Base-by-base conservation (phyloP, 2,113 vertebrate species). In the Protobothrops flavoviridis region DNA sequence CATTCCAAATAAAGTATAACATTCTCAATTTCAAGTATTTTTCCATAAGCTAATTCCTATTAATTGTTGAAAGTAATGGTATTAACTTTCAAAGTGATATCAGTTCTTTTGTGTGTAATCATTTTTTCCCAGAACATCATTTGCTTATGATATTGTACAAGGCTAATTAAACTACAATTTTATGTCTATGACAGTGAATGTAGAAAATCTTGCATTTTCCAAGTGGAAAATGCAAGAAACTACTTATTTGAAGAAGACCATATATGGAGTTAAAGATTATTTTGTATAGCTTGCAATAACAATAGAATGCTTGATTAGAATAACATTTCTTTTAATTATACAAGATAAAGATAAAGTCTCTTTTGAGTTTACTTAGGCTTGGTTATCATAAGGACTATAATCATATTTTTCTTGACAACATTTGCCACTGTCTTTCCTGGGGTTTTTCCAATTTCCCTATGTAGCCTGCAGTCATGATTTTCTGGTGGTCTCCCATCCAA, bases 1-100 rank as follows among this genome's bases (percentile, higher is more conserved):
- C 50, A 61, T 59, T 89, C 53, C 8, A 53, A 90, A 39, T 17
- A 33, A 87, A 29, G 61, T 93, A 10, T 61, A 52, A 95, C 93
- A 43, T 81, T 74, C 50, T 88, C 3, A 94, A 88, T 88, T 92
- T 43, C 87, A 92, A 0, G 0, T 10, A 74, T 94, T 95, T 95
- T 56, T 57, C 21, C 43, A 64, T 39, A 90, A 85, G n/a, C 6
- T 93, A 93, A 0, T 17, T 17, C 74, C 74, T 43, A 91, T 23
- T 64, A 50, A 53, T 43, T 90, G 12, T 4, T 12, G 52, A 26
- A 24, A 3, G 6, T 90, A 64, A 21, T 8, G 85, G 43, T 56
- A 87, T 26, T 43, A 87, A 53, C 69, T 64, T 87, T 86, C 48
- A 21, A 64, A 33, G 10, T 39, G 7, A 15, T 43, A 12, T 45